These are phyloP conservation scores for Meiosimyza platycephala DNA, from an alignment of 2,888 invertebrate genomes.

Conservation along the genomic window DNA sequence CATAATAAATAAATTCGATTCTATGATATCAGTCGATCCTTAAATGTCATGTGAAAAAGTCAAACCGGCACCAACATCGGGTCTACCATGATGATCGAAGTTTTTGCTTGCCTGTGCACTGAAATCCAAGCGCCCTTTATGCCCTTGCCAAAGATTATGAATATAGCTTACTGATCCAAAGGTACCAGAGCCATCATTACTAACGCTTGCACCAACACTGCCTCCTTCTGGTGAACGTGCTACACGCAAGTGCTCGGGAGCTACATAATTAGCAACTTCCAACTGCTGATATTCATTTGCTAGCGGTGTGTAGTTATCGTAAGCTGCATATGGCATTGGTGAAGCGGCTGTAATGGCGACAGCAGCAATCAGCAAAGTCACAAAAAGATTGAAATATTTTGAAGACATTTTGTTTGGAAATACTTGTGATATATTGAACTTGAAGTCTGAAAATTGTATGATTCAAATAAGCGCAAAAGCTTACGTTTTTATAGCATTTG, in stretches of 20 bases:
- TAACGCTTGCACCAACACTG: constrained; percentile 41
- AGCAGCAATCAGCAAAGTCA: too few species aligned
- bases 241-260: constrained; percentile 32
- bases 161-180: constrained; percentile 50
- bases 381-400: too few species aligned
- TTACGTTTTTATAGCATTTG: too few species aligned
- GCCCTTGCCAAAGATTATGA: constrained; percentile 52
- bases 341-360: too few species aligned
- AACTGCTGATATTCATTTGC: constrained; percentile 74
- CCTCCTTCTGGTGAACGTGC: constrained; percentile 48
- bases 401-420: too few species aligned
- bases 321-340: too few species aligned
- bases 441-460: too few species aligned
- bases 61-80: constrained; percentile 47
- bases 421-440: too few species aligned
- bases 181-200: constrained; percentile 50
- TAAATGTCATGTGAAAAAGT: too few species aligned
- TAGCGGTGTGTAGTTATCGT: constrained; percentile 61
- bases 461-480: too few species aligned
- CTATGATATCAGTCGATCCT: too few species aligned
- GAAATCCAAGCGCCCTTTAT: constrained; percentile 52
- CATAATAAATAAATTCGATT: too few species aligned
- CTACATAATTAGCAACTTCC: constrained; percentile 48
- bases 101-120: constrained; percentile 52
- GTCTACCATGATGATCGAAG: constrained; percentile 49